These are phyloP conservation scores for Ploceus nigricollis DNA, from an alignment of 2,113 vertebrate species.

Conservation along the genomic window DNA sequence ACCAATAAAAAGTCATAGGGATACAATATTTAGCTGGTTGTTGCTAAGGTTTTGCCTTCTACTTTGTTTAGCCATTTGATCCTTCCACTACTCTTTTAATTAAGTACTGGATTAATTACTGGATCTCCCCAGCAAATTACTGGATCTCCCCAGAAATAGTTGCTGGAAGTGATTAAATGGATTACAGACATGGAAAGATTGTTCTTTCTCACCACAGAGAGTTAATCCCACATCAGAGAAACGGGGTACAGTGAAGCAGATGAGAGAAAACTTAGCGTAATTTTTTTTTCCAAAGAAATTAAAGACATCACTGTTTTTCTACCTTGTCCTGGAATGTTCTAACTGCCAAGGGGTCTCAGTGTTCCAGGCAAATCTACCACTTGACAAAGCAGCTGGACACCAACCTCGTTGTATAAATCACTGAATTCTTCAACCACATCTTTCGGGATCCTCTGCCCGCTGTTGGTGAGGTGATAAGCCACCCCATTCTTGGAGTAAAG, in stretches of 20 bases:
- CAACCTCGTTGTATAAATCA: slow-evolving; percentile 98
- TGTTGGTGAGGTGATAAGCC: slow-evolving; percentile 95
- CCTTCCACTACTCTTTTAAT: background rate
- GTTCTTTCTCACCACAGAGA: background rate
- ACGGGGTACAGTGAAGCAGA: background rate
- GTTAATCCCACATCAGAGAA: background rate
- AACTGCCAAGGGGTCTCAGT: background rate
- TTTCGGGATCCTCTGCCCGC: slow-evolving; percentile 91
- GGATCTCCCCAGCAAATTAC: too few species aligned
- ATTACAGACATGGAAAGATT: background rate
- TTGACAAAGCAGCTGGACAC: background rate
- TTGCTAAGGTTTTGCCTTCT: background rate
- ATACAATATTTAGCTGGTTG: slow-evolving; percentile 9
- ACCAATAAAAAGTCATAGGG: background rate
- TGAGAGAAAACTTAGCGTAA: background rate
- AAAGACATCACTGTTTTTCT: background rate
- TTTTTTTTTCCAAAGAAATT: background rate
- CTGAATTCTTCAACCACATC: slow-evolving; percentile 99
- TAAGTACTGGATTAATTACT: background rate
- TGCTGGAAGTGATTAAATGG: background rate
- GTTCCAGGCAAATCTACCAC: background rate
- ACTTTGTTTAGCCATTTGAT: background rate
- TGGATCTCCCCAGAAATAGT: background rate
- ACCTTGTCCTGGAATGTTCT: background rate
- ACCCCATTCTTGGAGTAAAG: slow-evolving; percentile 96